Conservation (phyloP, 2,888 invertebrate species). For the Acanthosepion esculentum region DNA sequence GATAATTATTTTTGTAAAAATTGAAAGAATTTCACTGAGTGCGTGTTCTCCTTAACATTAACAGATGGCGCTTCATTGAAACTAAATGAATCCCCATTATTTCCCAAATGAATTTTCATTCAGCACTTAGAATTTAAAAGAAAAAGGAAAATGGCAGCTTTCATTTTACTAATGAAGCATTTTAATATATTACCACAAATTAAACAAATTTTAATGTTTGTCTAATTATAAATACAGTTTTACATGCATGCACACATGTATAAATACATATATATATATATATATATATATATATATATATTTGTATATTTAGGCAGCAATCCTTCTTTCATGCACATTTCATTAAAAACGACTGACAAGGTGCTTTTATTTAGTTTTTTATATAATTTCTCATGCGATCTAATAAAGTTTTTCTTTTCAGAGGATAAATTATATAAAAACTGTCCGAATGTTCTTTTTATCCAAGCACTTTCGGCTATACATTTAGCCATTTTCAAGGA, state of each 20-base stretch:
- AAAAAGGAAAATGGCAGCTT: not conserved
- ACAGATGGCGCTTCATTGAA: not conserved
- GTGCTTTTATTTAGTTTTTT: too few species aligned
- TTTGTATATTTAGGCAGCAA: too few species aligned
- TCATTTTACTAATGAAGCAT: not conserved
- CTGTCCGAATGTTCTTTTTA: too few species aligned
- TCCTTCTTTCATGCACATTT: too few species aligned
- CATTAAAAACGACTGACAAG: too few species aligned
- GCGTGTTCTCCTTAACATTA: slow-evolving; percentile 22
- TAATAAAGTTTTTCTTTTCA: too few species aligned
- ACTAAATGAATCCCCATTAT: not conserved
- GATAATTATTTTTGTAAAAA: slow-evolving; percentile 2
- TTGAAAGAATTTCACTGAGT: not conserved
- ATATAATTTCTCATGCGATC: too few species aligned
- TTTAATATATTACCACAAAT: not conserved
- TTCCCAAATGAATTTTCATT: slow-evolving; percentile 21
- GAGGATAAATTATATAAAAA: too few species aligned
- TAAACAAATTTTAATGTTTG: not conserved
- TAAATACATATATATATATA: not conserved
- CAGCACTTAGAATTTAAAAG: slow-evolving; percentile 18
- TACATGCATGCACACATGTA: not conserved
- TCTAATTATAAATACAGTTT: not conserved
- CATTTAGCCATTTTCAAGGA: too few species aligned
- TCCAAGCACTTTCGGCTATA: too few species aligned
- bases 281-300: not conserved